Percentiles rank a stretch among this genome's conserved stretches.
These are phyloP conservation scores for Petrolisthes cinctipes DNA, from an alignment of 2,888 invertebrate species.

Conservation along the genomic window DNA sequence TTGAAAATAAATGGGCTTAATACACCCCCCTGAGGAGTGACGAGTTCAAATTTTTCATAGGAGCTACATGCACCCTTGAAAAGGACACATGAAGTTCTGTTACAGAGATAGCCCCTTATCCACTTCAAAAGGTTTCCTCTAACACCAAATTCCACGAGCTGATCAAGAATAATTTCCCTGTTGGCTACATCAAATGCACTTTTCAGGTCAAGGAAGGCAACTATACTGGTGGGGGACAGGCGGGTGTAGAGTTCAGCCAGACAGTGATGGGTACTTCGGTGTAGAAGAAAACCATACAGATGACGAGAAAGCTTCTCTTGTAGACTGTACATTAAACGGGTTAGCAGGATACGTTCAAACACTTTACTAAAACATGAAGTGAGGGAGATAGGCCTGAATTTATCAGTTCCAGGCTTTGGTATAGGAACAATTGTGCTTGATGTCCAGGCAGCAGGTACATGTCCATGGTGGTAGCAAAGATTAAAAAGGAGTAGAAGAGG, in stretches of 20 bases:
- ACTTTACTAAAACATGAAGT: not conserved
- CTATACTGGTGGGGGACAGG: not conserved
- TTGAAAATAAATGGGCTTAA: not conserved
- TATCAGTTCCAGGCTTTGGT: conserved; percentile 1
- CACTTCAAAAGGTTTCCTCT: not conserved
- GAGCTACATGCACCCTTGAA: conserved; percentile 10
- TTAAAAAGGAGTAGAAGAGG: not conserved
- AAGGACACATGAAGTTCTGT: not conserved
- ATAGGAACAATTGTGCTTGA: not conserved
- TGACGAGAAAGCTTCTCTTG: not conserved
- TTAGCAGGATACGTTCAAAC: not conserved
- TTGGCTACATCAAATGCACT: not conserved
- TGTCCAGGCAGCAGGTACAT: not conserved
- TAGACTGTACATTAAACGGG: not conserved
- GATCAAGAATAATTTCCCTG: not conserved
- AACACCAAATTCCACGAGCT: conserved; percentile 3
- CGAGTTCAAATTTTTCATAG: not conserved
- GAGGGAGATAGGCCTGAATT: not conserved
- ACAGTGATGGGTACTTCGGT: no score
- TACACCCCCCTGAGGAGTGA: no score
- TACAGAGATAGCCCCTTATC: not conserved
- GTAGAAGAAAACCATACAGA: not conserved
- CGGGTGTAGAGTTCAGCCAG: not conserved
- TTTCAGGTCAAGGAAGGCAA: not conserved
- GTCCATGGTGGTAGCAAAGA: not conserved